phyloP scores from a whole-genome alignment of 2,113 vertebrate species.

The Entomyzon cyanotis region DNA sequence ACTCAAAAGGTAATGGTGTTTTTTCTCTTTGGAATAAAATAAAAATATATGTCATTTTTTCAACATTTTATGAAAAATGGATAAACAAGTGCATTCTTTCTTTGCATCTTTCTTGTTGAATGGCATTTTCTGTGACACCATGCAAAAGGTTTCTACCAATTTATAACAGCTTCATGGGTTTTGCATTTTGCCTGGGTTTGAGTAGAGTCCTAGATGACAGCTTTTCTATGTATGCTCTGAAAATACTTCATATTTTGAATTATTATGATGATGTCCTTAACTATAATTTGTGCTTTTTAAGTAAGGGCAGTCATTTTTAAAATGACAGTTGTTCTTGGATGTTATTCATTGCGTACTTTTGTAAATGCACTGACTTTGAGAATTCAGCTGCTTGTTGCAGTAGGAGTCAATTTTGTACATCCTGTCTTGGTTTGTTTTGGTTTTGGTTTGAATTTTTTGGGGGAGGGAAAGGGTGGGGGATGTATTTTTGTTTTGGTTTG shows the following conservation, averaged over 20 bases:
- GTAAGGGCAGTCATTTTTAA: neutral
- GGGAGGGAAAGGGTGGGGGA: fast-evolving
- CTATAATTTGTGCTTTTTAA: neutral
- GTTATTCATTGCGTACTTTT: neutral
- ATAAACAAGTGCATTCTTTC: neutral
- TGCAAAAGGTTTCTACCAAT: neutral
- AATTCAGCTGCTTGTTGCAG: neutral
- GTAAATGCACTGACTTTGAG: neutral
- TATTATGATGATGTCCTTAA: neutral
- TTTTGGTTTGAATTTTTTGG: neutral
- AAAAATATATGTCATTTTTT: neutral
- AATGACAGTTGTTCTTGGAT: neutral
- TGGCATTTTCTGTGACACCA: neutral
- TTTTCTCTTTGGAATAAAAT: neutral
- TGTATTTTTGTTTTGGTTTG: neutral
- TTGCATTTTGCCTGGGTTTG: neutral
- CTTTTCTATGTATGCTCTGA: neutral
- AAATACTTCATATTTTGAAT: neutral
- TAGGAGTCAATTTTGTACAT: neutral
- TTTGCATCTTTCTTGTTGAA: neutral
- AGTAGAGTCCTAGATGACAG: neutral
- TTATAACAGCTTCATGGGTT: neutral
- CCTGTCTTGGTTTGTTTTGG: neutral
- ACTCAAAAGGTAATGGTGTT: neutral
- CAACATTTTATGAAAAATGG: neutral